Evolutionary conservation across 2,888 invertebrate genomes (phyloP).

Genomic region (Frankliniella fusca): DNA sequence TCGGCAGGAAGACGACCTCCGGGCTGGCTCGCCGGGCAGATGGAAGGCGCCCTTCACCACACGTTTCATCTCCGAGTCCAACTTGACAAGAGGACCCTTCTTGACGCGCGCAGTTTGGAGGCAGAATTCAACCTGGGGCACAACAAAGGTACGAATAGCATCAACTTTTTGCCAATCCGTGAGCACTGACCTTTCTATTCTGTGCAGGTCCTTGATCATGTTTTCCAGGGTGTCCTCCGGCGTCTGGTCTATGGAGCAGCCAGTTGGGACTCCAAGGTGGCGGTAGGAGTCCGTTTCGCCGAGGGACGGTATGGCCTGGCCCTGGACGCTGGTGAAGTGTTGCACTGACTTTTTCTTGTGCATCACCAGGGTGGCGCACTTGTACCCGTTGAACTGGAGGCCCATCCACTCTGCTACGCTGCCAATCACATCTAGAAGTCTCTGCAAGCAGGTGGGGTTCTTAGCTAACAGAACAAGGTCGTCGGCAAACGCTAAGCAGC

Average conservation of each 20-base stretch:
- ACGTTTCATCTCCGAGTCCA: too few relatives aligned
- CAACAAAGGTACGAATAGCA: conserved; percentile 39
- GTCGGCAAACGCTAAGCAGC: conserved; percentile 38
- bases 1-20: not conserved
- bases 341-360: not conserved
- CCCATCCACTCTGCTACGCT: conserved; percentile 37
- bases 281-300: conserved; percentile 38
- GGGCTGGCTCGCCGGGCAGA: not conserved
- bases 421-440: not conserved
- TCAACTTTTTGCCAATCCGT: conserved; percentile 41
- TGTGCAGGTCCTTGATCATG: conserved; percentile 26
- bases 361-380: conserved; percentile 41
- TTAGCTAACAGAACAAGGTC: conserved; percentile 37
- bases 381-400: conserved; percentile 42
- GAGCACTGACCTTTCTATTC: conserved; percentile 33
- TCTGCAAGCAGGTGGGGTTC: conserved; percentile 14
- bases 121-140: too few relatives aligned
- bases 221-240: conserved; percentile 35
- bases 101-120: too few relatives aligned
- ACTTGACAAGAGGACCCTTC: too few relatives aligned
- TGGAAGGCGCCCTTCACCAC: not conserved
- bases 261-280: conserved; percentile 44
- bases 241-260: conserved; percentile 39
- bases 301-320: conserved; percentile 30
- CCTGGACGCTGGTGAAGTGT: not conserved